Conservation (phyloP, 2,797 vertebrate species). For the Clarias laeviceps region DNA sequence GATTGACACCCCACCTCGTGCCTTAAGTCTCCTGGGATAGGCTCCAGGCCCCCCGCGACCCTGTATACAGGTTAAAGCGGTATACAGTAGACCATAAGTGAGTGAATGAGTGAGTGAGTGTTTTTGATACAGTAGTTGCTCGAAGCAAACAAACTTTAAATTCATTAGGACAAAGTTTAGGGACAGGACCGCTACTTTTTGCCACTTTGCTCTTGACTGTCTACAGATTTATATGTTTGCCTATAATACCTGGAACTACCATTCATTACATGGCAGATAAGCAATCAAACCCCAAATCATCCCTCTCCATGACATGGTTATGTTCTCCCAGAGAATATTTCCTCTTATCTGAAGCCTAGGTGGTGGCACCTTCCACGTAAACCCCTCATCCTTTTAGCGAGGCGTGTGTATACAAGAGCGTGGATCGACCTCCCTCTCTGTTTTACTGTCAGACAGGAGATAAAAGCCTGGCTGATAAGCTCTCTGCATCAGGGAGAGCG, state of each 20-base stretch:
- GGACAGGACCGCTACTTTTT: neutral
- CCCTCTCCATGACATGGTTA: slow-evolving; percentile 40
- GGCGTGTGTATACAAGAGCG: slow-evolving; percentile 53
- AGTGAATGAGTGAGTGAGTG: too few relatives aligned
- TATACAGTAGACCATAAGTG: too few relatives aligned
- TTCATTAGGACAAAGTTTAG: neutral
- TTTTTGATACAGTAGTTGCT: neutral
- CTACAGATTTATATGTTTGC: neutral
- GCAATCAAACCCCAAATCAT: slow-evolving; percentile 39
- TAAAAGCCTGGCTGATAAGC: slow-evolving; percentile 67
- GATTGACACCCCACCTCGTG: too few relatives aligned
- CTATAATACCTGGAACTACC: slow-evolving; percentile 18
- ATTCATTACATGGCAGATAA: slow-evolving; percentile 42
- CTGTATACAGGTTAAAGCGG: too few relatives aligned
- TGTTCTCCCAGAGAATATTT: slow-evolving; percentile 52
- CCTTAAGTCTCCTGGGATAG: too few relatives aligned
- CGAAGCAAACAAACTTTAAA: too few relatives aligned
- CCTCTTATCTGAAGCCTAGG: slow-evolving; percentile 66
- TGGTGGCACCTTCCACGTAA: slow-evolving; percentile 3
- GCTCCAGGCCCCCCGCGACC: too few relatives aligned
- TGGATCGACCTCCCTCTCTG: slow-evolving; percentile 54
- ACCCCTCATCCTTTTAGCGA: slow-evolving; percentile 46
- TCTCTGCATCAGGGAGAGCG: slow-evolving; percentile 56
- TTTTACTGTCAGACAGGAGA: slow-evolving; percentile 66
- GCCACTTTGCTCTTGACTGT: slow-evolving; percentile 3